Percentiles rank a stretch among this genome's conserved stretches.
phyloP scores from a whole-genome alignment of 2,113 vertebrate genomes.

The Sinocyclocheilus rhinocerous region DNA sequence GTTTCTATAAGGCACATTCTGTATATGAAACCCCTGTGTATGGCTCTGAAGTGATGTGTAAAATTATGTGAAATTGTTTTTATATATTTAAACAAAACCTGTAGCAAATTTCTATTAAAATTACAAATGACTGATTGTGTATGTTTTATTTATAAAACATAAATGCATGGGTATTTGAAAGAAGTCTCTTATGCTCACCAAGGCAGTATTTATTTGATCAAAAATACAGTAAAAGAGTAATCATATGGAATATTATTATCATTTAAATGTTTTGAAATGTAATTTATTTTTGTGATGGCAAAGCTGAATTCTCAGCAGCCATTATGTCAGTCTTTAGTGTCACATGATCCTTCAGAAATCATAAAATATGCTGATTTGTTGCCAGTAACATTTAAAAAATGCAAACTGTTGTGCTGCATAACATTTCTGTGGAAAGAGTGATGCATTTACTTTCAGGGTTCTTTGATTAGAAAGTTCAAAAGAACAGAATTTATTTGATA shows the following conservation, averaged over 20 bases:
- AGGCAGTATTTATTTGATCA: not conserved
- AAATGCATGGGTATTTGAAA: not conserved
- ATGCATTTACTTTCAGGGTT: not conserved
- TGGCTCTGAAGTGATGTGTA: slow-evolving; percentile 25
- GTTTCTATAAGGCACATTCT: slow-evolving; percentile 28
- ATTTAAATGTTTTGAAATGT: not conserved
- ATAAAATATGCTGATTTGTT: not conserved
- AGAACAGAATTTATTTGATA: too few relatives aligned
- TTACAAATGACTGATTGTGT: not conserved
- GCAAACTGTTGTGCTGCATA: not conserved
- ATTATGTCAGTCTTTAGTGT: not conserved
- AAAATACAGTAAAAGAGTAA: not conserved
- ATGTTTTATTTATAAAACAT: not conserved
- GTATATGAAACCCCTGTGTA: slow-evolving; percentile 7
- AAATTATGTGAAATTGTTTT: slow-evolving; percentile 23
- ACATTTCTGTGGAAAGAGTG: too few relatives aligned
- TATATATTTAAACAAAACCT: slow-evolving; percentile 39
- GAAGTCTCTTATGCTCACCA: not conserved
- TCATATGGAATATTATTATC: not conserved
- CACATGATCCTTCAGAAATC: not conserved
- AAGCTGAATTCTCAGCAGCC: not conserved
- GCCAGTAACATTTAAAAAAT: not conserved
- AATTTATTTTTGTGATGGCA: not conserved
- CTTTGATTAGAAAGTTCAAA: not conserved
- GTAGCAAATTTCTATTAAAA: slow-evolving; percentile 34